Evolutionary conservation across 2,113 vertebrate genomes (phyloP), one percentile per base, ranked within the genome.

Genomic region (Mionectes macconnelli): DNA sequence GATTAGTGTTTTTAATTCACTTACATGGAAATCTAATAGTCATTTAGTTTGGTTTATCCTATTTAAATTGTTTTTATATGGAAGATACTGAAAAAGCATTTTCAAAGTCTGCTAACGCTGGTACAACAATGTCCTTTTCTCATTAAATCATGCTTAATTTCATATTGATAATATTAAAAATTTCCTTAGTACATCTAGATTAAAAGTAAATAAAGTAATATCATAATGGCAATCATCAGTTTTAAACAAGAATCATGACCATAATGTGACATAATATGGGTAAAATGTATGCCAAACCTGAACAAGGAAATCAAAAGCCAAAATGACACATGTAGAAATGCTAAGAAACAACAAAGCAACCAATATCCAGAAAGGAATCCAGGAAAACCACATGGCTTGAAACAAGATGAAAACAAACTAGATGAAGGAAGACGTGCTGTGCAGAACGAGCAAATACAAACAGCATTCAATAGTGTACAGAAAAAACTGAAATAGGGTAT

Each of bases 281-380:
- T 73, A 56, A 89, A 81, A 49, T 73, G 39, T 19, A 50, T 62
- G 42, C 7, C 35, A 70, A 81, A 74, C 11, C 35, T 2, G 2
- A 92, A 63, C 10, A 74, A 83, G 64, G 70, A 50, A 66, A 24
- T 67, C 37, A 78, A 84, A 91, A 69, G 62, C 33, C 24, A 83
- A 42, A 93, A 67, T 60, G 20, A 55, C 31, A 77, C 39, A 42
- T 47, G 16, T n/a, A 69, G 35, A 84, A 97, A 81, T 90, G 22
- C 64, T 90, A 42, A 84, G 68, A 94, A 90, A 87, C 37, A 89
- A 5, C 66, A 93, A 95, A 91, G 75, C 47, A 83, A 63, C 22
- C 9, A 74, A 53, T 10, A 77, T 53, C 44, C 23, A 83, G 59
- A 77, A 75, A 17, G 45, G 25, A 84, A 90, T 82, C 13, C 10